A percentile compares a stretch with the other conserved stretches of the same genome.
Evolutionary conservation across 2,888 invertebrate species (phyloP).

Genomic region (Standfussiana lucernea): DNA sequence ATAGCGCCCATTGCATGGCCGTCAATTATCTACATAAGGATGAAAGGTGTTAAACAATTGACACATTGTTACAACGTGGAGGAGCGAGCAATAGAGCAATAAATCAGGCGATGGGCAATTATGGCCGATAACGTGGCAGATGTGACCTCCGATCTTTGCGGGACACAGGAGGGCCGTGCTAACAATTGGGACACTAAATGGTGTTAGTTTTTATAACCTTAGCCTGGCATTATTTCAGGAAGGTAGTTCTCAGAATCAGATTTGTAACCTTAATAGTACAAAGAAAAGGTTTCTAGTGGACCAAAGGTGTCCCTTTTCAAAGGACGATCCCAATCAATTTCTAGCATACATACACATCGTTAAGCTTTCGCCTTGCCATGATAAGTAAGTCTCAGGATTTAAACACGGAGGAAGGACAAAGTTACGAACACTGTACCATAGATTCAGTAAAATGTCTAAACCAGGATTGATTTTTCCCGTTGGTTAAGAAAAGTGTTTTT

Average conservation of each 20-base stretch:
- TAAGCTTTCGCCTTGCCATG: neutral
- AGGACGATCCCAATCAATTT: neutral
- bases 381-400: neutral
- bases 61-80: slow-evolving; percentile 8
- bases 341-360: neutral
- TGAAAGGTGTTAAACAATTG: slow-evolving; percentile 45
- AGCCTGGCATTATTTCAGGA: neutral
- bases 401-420: neutral
- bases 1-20: neutral
- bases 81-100: slow-evolving; percentile 31
- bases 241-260: neutral
- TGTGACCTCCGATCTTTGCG: slow-evolving; percentile 46
- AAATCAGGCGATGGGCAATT: slow-evolving; percentile 55
- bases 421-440: neutral
- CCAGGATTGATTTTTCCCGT: neutral
- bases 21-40: slow-evolving; percentile 9
- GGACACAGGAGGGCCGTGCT: neutral
- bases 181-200: slow-evolving; percentile 16
- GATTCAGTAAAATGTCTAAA: neutral
- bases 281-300: neutral
- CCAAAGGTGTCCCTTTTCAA: neutral
- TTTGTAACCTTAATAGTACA: neutral
- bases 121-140: slow-evolving; percentile 18
- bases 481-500: neutral
- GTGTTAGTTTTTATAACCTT: slow-evolving; percentile 1